phyloP scores from a whole-genome alignment of 2,888 invertebrate genomes.

The Himalopsyche tibetana region DNA sequence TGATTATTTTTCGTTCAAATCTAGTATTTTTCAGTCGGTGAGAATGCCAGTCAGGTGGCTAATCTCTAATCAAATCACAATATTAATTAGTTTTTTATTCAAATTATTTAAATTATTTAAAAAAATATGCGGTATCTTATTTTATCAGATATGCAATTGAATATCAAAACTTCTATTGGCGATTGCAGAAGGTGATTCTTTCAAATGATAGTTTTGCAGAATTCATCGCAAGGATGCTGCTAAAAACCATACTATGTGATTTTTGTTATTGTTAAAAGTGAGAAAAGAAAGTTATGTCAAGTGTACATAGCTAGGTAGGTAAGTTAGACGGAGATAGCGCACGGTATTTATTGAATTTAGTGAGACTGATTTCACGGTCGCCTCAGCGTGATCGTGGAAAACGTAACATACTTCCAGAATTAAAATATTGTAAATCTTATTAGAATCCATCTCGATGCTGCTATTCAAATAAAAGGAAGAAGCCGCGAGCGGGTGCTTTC shows the following conservation, averaged over 20 bases:
- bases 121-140: too few species aligned
- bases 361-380: slow-evolving; percentile 62
- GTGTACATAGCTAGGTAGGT: slow-evolving; percentile 59
- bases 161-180: slow-evolving; percentile 21
- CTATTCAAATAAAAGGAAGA: slow-evolving; percentile 51
- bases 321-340: slow-evolving; percentile 55
- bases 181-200: slow-evolving; percentile 1
- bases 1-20: too few species aligned
- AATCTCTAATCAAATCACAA: too few species aligned
- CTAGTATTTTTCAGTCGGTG: too few species aligned
- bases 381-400: slow-evolving; percentile 52
- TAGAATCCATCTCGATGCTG: slow-evolving; percentile 61
- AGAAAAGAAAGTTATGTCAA: slow-evolving; percentile 52
- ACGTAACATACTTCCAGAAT: slow-evolving; percentile 60
- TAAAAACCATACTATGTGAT: slow-evolving; percentile 64
- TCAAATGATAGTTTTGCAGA: slow-evolving; percentile 61
- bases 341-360: slow-evolving; percentile 63
- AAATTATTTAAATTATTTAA: too few species aligned
- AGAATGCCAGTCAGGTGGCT: too few species aligned
- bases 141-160: not conserved
- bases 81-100: too few species aligned
- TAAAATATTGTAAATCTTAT: slow-evolving; percentile 55
- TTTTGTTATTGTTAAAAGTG: slow-evolving; percentile 63
- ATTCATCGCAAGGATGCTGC: slow-evolving; percentile 56
- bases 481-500: slow-evolving; percentile 64